These are phyloP conservation scores for Polyommatus iphigenia DNA, from an alignment of 2,888 invertebrate species.

Conservation along the genomic window DNA sequence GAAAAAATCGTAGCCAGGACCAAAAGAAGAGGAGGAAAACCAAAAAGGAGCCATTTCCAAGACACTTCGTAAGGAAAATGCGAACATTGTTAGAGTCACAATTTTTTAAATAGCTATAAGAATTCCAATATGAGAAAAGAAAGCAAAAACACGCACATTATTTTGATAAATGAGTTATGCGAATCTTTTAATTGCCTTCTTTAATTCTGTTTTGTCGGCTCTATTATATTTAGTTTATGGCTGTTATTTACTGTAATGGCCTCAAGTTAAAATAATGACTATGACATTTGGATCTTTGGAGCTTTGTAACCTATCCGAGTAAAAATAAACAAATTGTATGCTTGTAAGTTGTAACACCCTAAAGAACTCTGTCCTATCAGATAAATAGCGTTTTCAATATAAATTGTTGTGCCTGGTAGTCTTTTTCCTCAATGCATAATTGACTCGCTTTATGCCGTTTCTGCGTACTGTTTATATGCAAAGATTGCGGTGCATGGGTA, in stretches of 20 bases:
- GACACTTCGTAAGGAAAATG: too few relatives aligned
- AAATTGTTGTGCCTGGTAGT: neutral
- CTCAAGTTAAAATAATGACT: neutral
- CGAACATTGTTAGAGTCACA: neutral
- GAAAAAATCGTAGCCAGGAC: neutral
- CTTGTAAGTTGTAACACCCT: too few relatives aligned
- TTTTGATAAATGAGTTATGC: neutral
- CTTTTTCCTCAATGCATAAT: neutral
- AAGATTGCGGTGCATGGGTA: neutral
- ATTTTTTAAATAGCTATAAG: neutral
- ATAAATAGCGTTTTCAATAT: too few relatives aligned
- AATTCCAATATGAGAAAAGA: neutral
- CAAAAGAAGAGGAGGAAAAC: neutral
- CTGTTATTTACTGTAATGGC: neutral
- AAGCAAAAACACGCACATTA: neutral
- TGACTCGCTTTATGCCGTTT: neutral
- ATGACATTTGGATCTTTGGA: neutral
- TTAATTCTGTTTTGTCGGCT: neutral
- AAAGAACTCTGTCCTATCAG: too few relatives aligned
- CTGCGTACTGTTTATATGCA: neutral
- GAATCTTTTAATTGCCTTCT: neutral
- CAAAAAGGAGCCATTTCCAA: too few relatives aligned
- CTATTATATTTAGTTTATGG: neutral
- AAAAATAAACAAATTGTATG: neutral
- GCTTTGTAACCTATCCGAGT: neutral